phyloP scores from a whole-genome alignment of 1,140 invertebrate species.

The Brachionus asplanchnoidis region DNA sequence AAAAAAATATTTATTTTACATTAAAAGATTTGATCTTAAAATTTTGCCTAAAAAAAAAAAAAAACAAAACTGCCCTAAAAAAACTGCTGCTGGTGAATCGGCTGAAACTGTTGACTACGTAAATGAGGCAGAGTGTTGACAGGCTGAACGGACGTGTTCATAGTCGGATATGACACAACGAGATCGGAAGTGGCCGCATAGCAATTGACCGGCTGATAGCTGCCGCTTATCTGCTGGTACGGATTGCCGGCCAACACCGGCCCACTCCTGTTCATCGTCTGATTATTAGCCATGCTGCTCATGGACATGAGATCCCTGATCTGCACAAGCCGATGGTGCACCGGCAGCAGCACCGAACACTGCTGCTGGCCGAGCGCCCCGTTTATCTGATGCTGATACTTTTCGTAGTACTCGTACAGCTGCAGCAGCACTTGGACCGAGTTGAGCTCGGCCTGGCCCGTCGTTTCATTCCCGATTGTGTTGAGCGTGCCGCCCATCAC shows the following conservation, averaged over 20 bases:
- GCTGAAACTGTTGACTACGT: neutral
- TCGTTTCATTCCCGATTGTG: neutral
- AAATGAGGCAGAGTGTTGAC: slow-evolving; percentile 17
- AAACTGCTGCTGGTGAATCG: neutral
- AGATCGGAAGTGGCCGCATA: slow-evolving; percentile 7
- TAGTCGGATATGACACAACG: neutral
- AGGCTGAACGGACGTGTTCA: neutral
- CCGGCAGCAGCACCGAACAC: slow-evolving; percentile 27
- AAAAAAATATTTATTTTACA: neutral
- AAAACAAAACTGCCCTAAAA: neutral
- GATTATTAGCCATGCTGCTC: neutral
- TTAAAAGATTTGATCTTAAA: slow-evolving; percentile 1
- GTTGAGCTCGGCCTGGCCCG: neutral
- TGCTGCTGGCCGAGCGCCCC: slow-evolving; percentile 26
- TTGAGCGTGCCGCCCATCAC: neutral
- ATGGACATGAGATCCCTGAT: slow-evolving; percentile 38
- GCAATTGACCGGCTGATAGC: neutral
- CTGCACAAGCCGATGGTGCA: slow-evolving; percentile 14
- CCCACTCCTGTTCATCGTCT: neutral
- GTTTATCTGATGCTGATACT: slow-evolving; percentile 33
- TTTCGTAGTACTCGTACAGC: slow-evolving; percentile 37
- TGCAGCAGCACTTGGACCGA: slow-evolving; percentile 13
- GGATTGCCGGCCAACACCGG: neutral
- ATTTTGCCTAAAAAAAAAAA: neutral
- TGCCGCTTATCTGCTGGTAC: neutral